Evolutionary conservation across 2,888 invertebrate genomes (phyloP), one percentile per base, ranked within the genome.

Genomic region (Idaea aversata): DNA sequence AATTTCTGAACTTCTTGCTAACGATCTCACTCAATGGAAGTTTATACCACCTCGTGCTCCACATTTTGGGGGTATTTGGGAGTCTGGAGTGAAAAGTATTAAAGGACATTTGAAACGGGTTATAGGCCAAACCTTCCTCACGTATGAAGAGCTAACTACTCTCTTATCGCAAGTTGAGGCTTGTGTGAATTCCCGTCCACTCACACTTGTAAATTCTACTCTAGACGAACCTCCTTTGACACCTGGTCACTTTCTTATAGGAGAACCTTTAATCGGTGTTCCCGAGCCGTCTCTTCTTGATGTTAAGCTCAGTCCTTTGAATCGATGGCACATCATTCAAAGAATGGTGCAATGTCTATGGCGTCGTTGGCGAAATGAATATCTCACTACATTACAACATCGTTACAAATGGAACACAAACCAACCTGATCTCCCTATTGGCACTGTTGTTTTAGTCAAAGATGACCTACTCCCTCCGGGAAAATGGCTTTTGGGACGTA

Each of bases 21-120:
- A 57, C 5, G 57, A 57, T 57, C 57, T 3, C 5, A 57, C 57
- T 3, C 57, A 57, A 57, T 57, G 57, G 57, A 57, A 15, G 13
- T 57, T 57, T n/a, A 57, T 57, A 5, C 57, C 57, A 57, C 57
- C 57, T 10, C 57, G 57, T 0, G 69, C 70, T 38, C 72, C 73
- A 3, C 70, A 73, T 57, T 72, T 70, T 38, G 72, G 71, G 10
- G 71, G 73, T 0, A 25, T 74, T 15, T 72, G 70, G 70, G 70
- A 72, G 57, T 63, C 72, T 5, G 72, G 72, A 34, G 67, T 72
- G 10, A 71, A 71, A 61, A 35, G 38, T 15, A 47, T 70, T 7
- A 72, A 72, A n/a, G 60, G 65, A 16, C 70, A 73, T 57, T 16
- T 73, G 0, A 69, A 68, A 65, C 67, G 71, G 6, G 69, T 69